A percentile compares a stretch with the other conserved stretches of the same genome.
Evolutionary conservation across 2,113 vertebrate species (phyloP).

Genomic region (Empidonax traillii): DNA sequence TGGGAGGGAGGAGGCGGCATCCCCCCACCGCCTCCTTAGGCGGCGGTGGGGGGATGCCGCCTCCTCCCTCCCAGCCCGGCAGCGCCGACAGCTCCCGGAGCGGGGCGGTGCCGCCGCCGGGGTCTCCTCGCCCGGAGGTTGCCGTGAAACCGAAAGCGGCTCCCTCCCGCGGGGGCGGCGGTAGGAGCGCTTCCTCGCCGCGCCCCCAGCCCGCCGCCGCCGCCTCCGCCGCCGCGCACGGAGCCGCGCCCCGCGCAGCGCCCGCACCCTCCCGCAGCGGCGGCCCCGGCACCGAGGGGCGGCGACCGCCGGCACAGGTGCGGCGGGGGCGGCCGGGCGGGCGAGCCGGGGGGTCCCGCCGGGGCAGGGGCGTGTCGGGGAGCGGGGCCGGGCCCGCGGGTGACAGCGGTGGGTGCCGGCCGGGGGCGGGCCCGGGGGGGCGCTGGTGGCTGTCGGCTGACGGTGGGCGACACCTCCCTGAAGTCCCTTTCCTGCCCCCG

Average conservation of each 20-base stretch:
- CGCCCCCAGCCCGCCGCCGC: too few relatives aligned
- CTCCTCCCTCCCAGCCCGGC: background rate
- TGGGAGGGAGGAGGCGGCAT: too few relatives aligned
- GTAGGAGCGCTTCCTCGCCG: background rate
- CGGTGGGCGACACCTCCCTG: background rate
- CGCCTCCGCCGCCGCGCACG: too few relatives aligned
- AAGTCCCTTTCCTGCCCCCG: background rate
- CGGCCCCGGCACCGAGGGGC: too few relatives aligned
- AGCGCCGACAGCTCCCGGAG: background rate
- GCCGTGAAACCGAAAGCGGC: constrained; percentile 23
- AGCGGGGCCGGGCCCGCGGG: background rate
- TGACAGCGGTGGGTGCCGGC: background rate
- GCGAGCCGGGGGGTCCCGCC: too few relatives aligned
- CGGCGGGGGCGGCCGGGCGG: too few relatives aligned
- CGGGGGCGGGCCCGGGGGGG: background rate
- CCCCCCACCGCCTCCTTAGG: too few relatives aligned
- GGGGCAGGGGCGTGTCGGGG: background rate
- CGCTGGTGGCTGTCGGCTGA: background rate
- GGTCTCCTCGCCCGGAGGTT: background rate
- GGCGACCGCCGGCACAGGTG: too few relatives aligned
- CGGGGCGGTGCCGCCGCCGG: background rate
- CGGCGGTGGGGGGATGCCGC: too few relatives aligned
- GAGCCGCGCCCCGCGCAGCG: too few relatives aligned
- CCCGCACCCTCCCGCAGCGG: too few relatives aligned
- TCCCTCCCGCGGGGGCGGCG: too few relatives aligned